These are phyloP conservation scores for Diadophis punctatus DNA, from an alignment of 2,113 vertebrate genomes.

Conservation along the genomic window DNA sequence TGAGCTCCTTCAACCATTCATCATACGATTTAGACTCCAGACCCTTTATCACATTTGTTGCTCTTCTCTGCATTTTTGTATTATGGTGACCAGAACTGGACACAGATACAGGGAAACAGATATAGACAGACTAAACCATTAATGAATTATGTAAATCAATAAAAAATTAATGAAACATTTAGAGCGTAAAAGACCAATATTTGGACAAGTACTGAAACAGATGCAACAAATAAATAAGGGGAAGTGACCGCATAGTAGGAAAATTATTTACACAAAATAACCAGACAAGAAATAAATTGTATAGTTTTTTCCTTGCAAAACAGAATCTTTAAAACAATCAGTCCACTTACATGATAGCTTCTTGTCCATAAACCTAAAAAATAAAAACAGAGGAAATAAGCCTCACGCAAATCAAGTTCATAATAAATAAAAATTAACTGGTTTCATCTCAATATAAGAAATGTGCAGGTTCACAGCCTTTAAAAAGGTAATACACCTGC, in stretches of 20 bases:
- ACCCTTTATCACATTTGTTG: not conserved
- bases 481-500: not conserved
- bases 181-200: not conserved
- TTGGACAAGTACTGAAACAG: not conserved
- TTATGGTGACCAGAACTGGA: not conserved
- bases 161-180: not conserved
- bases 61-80: not conserved
- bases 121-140: not conserved
- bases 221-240: not conserved
- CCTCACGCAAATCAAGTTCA: not conserved
- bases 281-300: not conserved
- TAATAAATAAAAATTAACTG: not conserved
- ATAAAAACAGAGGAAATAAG: not conserved
- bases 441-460: not conserved
- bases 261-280: not conserved
- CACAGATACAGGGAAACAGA: not conserved
- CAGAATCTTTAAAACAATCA: not conserved
- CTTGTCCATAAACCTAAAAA: slow-evolving; percentile 94
- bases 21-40: not conserved
- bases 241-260: no score
- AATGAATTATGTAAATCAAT: not conserved
- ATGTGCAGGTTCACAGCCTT: not conserved
- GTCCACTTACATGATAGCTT: slow-evolving; percentile 87
- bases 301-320: not conserved
- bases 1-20: not conserved